These are phyloP conservation scores for Narcine bancroftii DNA, from an alignment of 2,113 vertebrate genomes.

Conservation along the genomic window DNA sequence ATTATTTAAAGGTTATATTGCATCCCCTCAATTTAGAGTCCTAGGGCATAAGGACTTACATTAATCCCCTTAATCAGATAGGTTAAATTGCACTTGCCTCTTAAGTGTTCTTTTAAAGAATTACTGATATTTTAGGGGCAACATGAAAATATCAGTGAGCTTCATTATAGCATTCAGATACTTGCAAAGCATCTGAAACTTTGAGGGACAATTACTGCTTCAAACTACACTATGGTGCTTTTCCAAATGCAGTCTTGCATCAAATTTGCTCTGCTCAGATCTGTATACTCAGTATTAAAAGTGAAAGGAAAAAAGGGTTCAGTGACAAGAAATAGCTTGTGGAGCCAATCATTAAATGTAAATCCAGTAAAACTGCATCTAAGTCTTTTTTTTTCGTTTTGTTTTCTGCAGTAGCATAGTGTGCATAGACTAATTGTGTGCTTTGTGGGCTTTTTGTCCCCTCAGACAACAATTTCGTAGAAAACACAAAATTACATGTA, in stretches of 20 bases:
- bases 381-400: constrained; percentile 20
- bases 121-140: constrained; percentile 55
- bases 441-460: constrained; percentile 33
- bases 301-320: constrained; percentile 26
- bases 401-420: constrained; percentile 35
- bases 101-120: constrained; percentile 61
- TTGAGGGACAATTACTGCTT: constrained; percentile 30
- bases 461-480: constrained; percentile 36
- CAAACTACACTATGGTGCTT: constrained; percentile 24
- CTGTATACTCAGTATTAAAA: constrained; percentile 14
- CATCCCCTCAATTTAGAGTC: constrained; percentile 98
- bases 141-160: constrained; percentile 54
- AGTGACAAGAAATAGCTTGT: constrained; percentile 23
- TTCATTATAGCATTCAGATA: constrained; percentile 29
- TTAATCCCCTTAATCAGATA: constrained; percentile 88
- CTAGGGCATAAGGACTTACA: constrained; percentile 96
- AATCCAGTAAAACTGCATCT: constrained; percentile 22
- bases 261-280: constrained; percentile 23
- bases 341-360: constrained; percentile 25
- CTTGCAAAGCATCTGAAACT: background rate
- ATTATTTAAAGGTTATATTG: constrained; percentile 53
- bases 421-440: constrained; percentile 37
- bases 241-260: constrained; percentile 25
- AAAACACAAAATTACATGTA: constrained; percentile 37
- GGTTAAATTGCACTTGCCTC: constrained; percentile 99